Evolutionary conservation across 2,113 vertebrate species (phyloP).

Genomic region (Chaetops frenatus): DNA sequence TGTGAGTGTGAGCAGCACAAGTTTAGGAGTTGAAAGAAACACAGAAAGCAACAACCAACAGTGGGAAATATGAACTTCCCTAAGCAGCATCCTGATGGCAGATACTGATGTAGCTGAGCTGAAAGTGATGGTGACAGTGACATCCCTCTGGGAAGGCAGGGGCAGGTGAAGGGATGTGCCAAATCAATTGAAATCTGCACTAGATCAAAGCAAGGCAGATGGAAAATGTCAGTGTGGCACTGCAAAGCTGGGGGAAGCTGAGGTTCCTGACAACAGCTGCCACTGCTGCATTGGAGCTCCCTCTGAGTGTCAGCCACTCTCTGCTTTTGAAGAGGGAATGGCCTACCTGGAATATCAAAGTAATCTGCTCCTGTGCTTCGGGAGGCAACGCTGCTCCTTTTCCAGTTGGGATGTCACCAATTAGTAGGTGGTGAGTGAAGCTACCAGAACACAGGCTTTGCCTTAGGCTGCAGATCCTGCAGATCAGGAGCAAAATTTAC

Average conservation of each 20-base stretch:
- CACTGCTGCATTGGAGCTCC: background rate
- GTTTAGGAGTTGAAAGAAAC: background rate
- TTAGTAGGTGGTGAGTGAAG: background rate
- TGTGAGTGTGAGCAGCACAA: background rate
- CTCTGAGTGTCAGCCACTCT: background rate
- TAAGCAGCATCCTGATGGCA: background rate
- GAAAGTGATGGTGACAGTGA: background rate
- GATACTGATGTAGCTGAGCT: background rate
- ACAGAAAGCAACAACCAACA: background rate
- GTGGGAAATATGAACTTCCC: background rate
- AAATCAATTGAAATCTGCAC: background rate
- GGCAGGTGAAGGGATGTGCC: background rate
- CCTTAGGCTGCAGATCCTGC: background rate
- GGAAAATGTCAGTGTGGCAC: background rate
- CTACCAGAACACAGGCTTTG: background rate
- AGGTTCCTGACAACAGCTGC: background rate
- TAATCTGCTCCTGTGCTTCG: background rate
- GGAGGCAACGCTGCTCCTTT: background rate
- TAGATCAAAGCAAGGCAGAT: background rate
- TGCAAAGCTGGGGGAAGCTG: background rate
- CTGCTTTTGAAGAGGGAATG: background rate
- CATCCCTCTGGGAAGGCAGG: background rate
- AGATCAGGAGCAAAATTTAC: background rate
- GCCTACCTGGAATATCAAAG: background rate
- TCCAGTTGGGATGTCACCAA: background rate